Conservation (phyloP, 2,113 vertebrate species). For the Cinclus mexicanus region DNA sequence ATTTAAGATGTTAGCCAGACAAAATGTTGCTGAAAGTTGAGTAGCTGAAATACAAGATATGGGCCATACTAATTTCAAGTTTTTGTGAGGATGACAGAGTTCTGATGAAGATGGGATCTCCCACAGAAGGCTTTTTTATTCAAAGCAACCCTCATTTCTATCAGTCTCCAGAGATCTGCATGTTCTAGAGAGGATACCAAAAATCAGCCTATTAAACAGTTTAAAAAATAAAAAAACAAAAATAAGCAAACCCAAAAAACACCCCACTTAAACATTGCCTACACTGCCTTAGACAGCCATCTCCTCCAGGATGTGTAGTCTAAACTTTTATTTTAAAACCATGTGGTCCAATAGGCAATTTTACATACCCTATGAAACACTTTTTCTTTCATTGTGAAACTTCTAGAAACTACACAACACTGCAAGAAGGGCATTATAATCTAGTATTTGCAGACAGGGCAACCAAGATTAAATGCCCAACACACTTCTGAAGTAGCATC, state of each 20-base stretch:
- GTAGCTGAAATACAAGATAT: neutral
- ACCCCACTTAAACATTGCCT: neutral
- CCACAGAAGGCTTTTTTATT: neutral
- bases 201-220: neutral
- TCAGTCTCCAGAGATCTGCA: neutral
- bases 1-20: neutral
- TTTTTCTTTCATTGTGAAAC: neutral
- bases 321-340: neutral
- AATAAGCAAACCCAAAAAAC: rapidly evolving
- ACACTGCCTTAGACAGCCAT: neutral
- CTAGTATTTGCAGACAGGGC: neutral
- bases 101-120: neutral
- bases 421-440: neutral
- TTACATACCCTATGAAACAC: neutral
- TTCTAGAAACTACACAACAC: neutral
- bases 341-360: neutral
- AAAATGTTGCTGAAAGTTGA: neutral
- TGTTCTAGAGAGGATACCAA: neutral
- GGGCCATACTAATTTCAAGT: neutral
- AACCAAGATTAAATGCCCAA: neutral
- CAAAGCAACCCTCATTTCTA: neutral
- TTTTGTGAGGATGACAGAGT: neutral
- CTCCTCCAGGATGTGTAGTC: neutral
- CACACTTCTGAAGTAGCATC: neutral
- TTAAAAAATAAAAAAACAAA: neutral